phyloP scores from a whole-genome alignment of 1,140 invertebrate genomes.

The Conopomorpha cramerella region DNA sequence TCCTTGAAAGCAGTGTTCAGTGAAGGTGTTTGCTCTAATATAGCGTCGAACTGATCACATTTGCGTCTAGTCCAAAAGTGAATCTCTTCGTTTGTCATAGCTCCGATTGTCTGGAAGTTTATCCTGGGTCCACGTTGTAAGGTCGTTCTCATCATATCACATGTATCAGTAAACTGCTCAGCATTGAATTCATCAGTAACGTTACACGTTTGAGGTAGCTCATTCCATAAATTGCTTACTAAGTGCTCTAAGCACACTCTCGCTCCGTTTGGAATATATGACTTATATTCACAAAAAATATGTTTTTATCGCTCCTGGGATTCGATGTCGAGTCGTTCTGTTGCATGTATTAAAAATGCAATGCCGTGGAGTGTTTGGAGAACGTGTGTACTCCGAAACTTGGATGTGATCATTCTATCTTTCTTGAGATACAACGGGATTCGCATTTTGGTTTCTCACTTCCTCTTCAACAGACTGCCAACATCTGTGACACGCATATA shows the following conservation, averaged over 20 bases:
- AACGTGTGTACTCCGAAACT: not conserved
- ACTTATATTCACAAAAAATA: not conserved
- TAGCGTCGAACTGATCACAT: not conserved
- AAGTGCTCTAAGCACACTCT: not conserved
- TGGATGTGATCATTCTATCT: not conserved
- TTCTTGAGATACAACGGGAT: not conserved
- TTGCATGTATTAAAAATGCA: not conserved
- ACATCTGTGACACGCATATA: not conserved
- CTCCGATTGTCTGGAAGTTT: not conserved
- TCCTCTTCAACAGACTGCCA: not conserved
- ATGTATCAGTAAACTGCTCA: not conserved
- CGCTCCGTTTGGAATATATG: not conserved
- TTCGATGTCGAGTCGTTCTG: not conserved
- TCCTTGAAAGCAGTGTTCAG: not conserved
- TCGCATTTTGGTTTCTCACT: not conserved
- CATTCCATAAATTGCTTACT: not conserved
- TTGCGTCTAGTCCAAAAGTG: not conserved
- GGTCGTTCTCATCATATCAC: not conserved
- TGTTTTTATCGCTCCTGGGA: not conserved
- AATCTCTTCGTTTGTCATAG: not conserved
- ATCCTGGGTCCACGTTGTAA: not conserved
- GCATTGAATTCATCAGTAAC: not conserved
- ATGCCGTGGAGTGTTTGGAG: not conserved
- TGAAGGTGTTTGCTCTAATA: not conserved
- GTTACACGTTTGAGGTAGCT: not conserved